Conservation (phyloP, 2,888 invertebrate species). For the Caenorhabditis panamensis region DNA sequence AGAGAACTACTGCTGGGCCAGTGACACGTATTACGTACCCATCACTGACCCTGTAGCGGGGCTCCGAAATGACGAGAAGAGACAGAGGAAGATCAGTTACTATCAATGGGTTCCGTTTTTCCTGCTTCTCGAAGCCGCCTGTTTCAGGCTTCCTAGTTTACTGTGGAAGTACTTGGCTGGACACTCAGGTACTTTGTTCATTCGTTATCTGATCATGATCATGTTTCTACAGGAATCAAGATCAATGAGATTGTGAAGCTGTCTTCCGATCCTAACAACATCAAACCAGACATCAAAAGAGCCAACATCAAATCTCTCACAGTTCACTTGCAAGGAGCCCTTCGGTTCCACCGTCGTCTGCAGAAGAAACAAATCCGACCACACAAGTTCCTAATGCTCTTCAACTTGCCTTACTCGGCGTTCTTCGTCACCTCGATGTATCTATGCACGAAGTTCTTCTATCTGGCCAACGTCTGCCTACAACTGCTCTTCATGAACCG, state of each 20-base stretch:
- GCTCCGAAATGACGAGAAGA: constrained; percentile 68
- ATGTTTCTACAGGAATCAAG: constrained; percentile 77
- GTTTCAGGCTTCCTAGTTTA: constrained; percentile 79
- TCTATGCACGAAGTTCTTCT: constrained; percentile 79
- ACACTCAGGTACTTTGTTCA: constrained; percentile 75
- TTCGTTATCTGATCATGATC: not conserved
- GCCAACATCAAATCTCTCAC: constrained; percentile 79
- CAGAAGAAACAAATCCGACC: constrained; percentile 78
- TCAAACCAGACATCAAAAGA: constrained; percentile 80
- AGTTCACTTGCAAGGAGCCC: constrained; percentile 80
- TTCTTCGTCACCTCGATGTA: constrained; percentile 80
- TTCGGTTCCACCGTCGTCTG: constrained; percentile 80
- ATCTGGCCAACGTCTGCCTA: constrained; percentile 78
- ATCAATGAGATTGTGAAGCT: constrained; percentile 79
- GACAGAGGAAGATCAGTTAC: constrained; percentile 74
- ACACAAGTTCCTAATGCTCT: constrained; percentile 75
- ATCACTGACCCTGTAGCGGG: constrained; percentile 75
- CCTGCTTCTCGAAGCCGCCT: constrained; percentile 79
- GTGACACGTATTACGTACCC: constrained; percentile 79
- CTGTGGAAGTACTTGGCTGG: constrained; percentile 80
- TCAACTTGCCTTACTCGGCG: constrained; percentile 81
- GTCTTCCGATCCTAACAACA: constrained; percentile 81
- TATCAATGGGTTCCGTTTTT: constrained; percentile 81
- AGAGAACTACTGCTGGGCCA: constrained; percentile 80
- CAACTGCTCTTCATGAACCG: constrained; percentile 80